phyloP scores from a whole-genome alignment of 2,797 vertebrate species.

The Arrhamphus sclerolepis region DNA sequence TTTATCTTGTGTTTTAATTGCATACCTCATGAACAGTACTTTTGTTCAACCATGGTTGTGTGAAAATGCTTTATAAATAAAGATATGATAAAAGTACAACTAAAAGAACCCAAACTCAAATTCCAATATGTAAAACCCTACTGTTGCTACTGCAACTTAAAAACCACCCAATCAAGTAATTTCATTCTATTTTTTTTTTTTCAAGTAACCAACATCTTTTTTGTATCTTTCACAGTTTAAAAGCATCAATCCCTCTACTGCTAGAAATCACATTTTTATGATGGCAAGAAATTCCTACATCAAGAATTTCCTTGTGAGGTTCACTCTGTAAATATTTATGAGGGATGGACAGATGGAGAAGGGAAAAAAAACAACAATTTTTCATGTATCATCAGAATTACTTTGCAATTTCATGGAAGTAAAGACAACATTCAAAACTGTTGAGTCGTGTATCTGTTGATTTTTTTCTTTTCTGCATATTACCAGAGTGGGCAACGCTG shows the following conservation, averaged over 20 bases:
- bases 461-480: conserved; percentile 28
- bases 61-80: too few species aligned
- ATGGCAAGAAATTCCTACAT: conserved; percentile 16
- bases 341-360: conserved; percentile 6
- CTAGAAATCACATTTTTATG: conserved; percentile 6
- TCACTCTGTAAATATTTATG: conserved; percentile 45
- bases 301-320: conserved; percentile 40
- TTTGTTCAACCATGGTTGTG: too few species aligned
- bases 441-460: conserved; percentile 33
- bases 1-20: too few species aligned
- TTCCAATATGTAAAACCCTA: too few species aligned
- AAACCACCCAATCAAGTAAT: too few species aligned
- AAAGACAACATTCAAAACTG: conserved; percentile 18
- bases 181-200: too few species aligned
- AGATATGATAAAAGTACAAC: too few species aligned
- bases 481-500: conserved; percentile 26
- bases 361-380: conserved; percentile 5
- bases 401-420: conserved; percentile 2
- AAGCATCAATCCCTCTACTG: not conserved
- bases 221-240: not conserved
- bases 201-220: not conserved
- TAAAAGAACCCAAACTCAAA: too few species aligned
- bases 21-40: too few species aligned
- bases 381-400: conserved; percentile 20
- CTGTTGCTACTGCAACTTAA: not conserved